Percentiles rank a stretch among this genome's conserved stretches.
Evolutionary conservation across 2,113 vertebrate genomes (phyloP).

Genomic region (Phalacrocorax brasilianus): DNA sequence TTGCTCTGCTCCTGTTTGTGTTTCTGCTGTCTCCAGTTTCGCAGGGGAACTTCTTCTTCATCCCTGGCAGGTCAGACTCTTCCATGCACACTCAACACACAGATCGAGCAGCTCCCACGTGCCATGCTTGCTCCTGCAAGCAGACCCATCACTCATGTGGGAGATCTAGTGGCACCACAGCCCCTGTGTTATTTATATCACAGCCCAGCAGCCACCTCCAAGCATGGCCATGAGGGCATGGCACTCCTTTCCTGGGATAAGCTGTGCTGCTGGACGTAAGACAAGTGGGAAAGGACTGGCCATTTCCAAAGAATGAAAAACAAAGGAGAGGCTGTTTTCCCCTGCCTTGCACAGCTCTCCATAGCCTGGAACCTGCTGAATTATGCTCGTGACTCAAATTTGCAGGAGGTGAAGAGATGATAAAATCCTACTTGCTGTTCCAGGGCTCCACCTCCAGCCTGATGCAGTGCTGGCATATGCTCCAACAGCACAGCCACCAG

Average conservation of each 20-base stretch:
- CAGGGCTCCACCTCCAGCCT: not conserved
- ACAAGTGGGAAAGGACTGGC: rapidly evolving
- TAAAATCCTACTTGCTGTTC: not conserved
- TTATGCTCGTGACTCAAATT: not conserved
- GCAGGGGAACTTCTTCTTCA: rapidly evolving
- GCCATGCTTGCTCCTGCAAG: not conserved
- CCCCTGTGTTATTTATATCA: not conserved
- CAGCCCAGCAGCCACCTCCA: not conserved
- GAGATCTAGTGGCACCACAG: not conserved
- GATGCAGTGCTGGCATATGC: not conserved
- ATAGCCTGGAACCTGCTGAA: not conserved
- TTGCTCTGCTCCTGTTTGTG: not conserved
- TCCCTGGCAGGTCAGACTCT: not conserved
- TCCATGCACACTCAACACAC: rapidly evolving
- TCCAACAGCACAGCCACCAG: not conserved
- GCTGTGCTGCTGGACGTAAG: not conserved
- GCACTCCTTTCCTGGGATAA: not conserved
- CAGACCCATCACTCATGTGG: not conserved
- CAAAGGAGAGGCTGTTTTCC: not conserved
- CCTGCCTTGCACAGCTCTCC: rapidly evolving
- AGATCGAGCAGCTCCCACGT: not conserved
- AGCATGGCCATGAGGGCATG: rapidly evolving
- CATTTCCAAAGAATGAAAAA: not conserved
- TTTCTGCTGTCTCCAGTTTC: not conserved
- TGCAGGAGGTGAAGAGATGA: not conserved